These are phyloP conservation scores for Netelia virgata DNA, from an alignment of 2,888 invertebrate genomes.

Conservation along the genomic window DNA sequence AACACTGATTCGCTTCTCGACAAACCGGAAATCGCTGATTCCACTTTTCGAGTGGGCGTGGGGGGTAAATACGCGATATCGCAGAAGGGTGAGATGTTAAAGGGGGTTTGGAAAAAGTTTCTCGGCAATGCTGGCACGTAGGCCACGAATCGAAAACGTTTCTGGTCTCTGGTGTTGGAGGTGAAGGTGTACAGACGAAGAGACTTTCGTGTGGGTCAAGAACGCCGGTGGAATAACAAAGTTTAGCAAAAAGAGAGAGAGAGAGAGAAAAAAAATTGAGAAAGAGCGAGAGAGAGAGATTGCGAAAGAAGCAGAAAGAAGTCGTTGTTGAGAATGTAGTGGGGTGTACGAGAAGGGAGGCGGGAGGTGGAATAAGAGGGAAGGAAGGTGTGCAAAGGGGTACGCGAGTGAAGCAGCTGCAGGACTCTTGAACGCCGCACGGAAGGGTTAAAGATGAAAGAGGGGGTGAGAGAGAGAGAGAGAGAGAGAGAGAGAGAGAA, in stretches of 20 bases:
- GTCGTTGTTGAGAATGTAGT: constrained; percentile 55
- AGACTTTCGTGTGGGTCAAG: constrained; percentile 58
- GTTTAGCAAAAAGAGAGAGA: constrained; percentile 69
- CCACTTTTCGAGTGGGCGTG: background rate
- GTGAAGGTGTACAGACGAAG: constrained; percentile 15
- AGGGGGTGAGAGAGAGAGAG: constrained; percentile 42
- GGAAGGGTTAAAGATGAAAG: constrained; percentile 60
- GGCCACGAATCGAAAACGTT: constrained; percentile 41
- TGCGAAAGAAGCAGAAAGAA: constrained; percentile 57
- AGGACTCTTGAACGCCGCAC: constrained; percentile 59
- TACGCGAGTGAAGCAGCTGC: constrained; percentile 41
- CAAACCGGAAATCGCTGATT: constrained; percentile 40
- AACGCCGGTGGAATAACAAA: constrained; percentile 72
- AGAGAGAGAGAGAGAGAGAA: constrained; percentile 30
- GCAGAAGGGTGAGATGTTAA: background rate
- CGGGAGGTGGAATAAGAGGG: constrained; percentile 45
- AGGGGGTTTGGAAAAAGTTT: constrained; percentile 22
- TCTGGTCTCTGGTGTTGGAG: background rate
- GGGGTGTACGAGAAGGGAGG: constrained; percentile 37
- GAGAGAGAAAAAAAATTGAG: constrained; percentile 61
- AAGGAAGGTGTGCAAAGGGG: constrained; percentile 28
- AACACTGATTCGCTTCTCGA: no score
- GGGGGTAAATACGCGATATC: constrained; percentile 17
- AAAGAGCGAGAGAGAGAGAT: constrained; percentile 70
- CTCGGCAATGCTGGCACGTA: constrained; percentile 30